Evolutionary conservation across 2,113 vertebrate species (phyloP).

Genomic region (Protobothrops flavoviridis): DNA sequence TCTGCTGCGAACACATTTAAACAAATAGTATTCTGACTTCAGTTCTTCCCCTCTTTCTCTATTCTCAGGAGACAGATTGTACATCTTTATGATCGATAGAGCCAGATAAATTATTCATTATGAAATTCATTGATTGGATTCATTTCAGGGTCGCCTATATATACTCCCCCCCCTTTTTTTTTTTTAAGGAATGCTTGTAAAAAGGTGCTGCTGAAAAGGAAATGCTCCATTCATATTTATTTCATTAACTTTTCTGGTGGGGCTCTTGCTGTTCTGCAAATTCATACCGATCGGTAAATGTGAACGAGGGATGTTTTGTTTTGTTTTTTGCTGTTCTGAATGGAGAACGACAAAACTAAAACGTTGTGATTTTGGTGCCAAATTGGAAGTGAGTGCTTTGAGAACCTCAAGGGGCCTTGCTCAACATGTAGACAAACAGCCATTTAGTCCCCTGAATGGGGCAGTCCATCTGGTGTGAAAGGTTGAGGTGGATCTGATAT

Average conservation of each 20-base stretch:
- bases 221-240: neutral
- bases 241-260: neutral
- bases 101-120: neutral
- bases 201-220: neutral
- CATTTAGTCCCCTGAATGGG: neutral
- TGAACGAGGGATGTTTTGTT: neutral
- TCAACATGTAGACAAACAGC: neutral
- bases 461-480: neutral
- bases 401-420: neutral
- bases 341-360: slow-evolving; percentile 11
- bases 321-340: neutral
- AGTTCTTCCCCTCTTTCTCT: slow-evolving; percentile 3
- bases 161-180: neutral
- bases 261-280: neutral
- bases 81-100: slow-evolving; percentile 6
- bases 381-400: neutral
- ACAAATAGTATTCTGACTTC: neutral
- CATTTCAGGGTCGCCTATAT: neutral
- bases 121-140: slow-evolving; percentile 11
- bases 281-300: neutral
- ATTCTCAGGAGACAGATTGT: neutral
- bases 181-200: neutral
- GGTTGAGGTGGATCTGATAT: neutral
- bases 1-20: slow-evolving; percentile 24
- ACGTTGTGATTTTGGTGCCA: neutral